Evolutionary conservation across 1,140 invertebrate genomes (phyloP).

Genomic region (Drosophila bocqueti): DNA sequence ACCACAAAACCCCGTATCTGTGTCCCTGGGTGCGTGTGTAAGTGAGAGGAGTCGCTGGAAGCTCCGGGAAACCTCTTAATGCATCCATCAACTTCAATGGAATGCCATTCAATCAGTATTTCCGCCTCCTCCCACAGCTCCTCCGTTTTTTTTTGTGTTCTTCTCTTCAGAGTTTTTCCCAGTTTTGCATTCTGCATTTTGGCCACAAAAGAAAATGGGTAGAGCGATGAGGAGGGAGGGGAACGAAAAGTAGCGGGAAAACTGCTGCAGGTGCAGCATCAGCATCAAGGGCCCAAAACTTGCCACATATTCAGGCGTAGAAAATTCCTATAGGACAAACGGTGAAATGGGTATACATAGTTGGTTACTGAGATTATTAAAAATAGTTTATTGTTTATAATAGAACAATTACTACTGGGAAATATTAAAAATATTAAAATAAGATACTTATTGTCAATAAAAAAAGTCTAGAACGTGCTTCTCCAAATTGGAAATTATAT

Average conservation of each 20-base stretch:
- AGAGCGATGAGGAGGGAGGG: not conserved
- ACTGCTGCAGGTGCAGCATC: conserved; percentile 27
- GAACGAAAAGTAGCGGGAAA: conserved; percentile 26
- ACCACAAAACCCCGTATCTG: conserved; percentile 41
- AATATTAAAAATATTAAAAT: too few relatives aligned
- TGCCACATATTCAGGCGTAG: not conserved
- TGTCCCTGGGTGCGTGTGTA: conserved; percentile 8
- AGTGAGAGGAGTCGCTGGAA: not conserved
- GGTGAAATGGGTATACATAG: not conserved
- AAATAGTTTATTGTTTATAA: too few relatives aligned
- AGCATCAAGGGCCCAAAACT: conserved; percentile 2
- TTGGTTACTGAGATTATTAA: not conserved
- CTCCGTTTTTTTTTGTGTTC: not conserved
- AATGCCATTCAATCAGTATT: conserved; percentile 64
- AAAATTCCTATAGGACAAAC: not conserved
- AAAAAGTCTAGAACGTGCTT: too few relatives aligned
- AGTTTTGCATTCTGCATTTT: conserved; percentile 47
- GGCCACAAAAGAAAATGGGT: conserved; percentile 36
- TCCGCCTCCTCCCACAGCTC: conserved; percentile 9
- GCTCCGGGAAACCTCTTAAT: conserved; percentile 34
- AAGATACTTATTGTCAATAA: too few relatives aligned
- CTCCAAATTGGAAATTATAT: too few relatives aligned
- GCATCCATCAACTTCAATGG: conserved; percentile 63
- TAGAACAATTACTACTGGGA: too few relatives aligned
- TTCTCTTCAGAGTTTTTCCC: conserved; percentile 28